These are phyloP conservation scores for Serranus cabrilla DNA, from an alignment of 2,797 vertebrate species.

Conservation along the genomic window DNA sequence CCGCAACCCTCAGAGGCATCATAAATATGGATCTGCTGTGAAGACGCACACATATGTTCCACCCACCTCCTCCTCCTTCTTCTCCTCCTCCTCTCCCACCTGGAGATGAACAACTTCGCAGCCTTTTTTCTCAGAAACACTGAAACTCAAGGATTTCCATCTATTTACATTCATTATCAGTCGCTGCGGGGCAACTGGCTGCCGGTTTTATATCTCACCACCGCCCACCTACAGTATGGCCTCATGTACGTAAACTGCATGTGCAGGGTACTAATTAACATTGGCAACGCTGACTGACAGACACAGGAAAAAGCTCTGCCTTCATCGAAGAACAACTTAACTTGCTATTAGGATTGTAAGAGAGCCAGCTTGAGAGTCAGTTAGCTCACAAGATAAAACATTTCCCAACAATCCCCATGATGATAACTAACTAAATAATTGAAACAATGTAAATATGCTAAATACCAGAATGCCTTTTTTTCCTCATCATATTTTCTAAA, in stretches of 20 bases:
- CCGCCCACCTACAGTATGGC: constrained; percentile 80
- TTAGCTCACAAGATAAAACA: neutral
- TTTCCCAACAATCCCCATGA: too few relatives aligned
- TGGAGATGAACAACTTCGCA: constrained; percentile 65
- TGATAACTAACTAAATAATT: too few relatives aligned
- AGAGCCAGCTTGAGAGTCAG: neutral
- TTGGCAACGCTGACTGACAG: constrained; percentile 42
- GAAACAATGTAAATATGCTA: too few relatives aligned
- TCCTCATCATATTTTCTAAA: too few relatives aligned
- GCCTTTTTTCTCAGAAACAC: constrained; percentile 64
- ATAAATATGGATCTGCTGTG: constrained; percentile 66
- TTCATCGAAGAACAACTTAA: constrained; percentile 13
- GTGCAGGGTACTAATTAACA: constrained; percentile 60
- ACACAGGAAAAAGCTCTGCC: constrained; percentile 6
- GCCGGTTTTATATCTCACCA: constrained; percentile 56
- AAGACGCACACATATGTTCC: constrained; percentile 72
- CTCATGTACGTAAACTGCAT: constrained; percentile 43
- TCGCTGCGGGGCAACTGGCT: constrained; percentile 56
- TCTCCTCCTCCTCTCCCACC: constrained; percentile 60
- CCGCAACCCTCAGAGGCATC: constrained; percentile 58
- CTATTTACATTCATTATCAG: constrained; percentile 74
- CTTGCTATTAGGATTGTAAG: constrained; percentile 4
- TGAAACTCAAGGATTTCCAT: constrained; percentile 73
- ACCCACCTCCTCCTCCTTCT: constrained; percentile 48
- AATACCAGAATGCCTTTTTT: too few relatives aligned